Conservation (phyloP, 2,113 vertebrate species). For the Arizona elegans region DNA sequence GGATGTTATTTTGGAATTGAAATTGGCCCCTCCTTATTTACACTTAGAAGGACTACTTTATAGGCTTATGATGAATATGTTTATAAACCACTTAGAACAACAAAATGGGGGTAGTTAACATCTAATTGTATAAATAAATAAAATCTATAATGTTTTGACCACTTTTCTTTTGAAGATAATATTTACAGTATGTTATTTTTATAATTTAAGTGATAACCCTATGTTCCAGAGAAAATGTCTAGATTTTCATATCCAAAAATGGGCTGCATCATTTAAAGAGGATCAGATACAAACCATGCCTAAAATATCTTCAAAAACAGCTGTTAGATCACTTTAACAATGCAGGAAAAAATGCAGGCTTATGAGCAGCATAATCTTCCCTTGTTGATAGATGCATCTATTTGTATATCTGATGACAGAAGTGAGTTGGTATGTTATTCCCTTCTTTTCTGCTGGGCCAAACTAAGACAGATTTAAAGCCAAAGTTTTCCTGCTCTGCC, state of each 20-base stretch:
- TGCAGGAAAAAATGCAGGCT: background rate
- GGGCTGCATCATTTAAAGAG: background rate
- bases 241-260: background rate
- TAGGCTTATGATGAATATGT: background rate
- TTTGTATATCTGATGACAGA: background rate
- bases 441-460: background rate
- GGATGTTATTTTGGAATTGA: background rate
- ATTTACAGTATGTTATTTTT: background rate
- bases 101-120: background rate
- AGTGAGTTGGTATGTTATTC: background rate
- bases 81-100: background rate
- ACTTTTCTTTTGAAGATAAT: background rate
- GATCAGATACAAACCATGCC: background rate
- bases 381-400: background rate
- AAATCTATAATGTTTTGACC: background rate
- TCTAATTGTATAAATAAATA: background rate
- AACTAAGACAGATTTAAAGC: background rate
- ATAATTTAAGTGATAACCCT: background rate
- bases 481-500: background rate
- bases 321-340: background rate
- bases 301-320: background rate
- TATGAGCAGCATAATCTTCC: background rate
- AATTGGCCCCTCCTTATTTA: background rate
- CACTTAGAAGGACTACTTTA: background rate
- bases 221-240: background rate